phyloP scores from a whole-genome alignment of 2,113 vertebrate species.

The Pantherophis guttatus region DNA sequence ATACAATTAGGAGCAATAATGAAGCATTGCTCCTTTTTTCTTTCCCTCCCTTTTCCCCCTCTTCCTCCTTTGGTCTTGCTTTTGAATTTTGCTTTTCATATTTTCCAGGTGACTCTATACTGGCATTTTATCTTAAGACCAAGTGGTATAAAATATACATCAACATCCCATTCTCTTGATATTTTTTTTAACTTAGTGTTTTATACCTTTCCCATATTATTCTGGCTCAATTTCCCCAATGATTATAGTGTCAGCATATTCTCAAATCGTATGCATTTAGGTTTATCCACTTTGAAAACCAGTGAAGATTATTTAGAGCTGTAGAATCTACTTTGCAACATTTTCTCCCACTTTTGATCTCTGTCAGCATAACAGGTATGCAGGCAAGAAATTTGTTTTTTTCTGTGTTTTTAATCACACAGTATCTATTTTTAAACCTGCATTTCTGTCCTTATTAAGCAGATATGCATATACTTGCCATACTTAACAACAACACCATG shows the following conservation, averaged over 20 bases:
- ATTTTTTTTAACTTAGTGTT: not conserved
- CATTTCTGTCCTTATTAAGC: not conserved
- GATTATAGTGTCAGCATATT: not conserved
- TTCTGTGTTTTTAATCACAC: not conserved
- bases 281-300: not conserved
- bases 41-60: not conserved
- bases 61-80: not conserved
- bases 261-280: not conserved
- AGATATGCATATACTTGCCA: not conserved
- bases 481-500: not conserved
- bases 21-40: not conserved
- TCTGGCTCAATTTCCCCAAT: not conserved
- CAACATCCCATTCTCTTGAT: not conserved
- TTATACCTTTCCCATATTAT: not conserved
- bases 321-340: not conserved
- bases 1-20: constrained; percentile 19
- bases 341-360: not conserved
- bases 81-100: not conserved
- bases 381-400: not conserved
- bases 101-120: not conserved
- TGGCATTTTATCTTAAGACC: not conserved
- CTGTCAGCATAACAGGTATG: not conserved
- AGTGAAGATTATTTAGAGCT: not conserved
- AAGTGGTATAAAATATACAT: not conserved
- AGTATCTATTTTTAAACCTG: not conserved